Base-by-base conservation (phyloP, 2,888 invertebrate species). In the Dasysyrphus albostriatus region DNA sequence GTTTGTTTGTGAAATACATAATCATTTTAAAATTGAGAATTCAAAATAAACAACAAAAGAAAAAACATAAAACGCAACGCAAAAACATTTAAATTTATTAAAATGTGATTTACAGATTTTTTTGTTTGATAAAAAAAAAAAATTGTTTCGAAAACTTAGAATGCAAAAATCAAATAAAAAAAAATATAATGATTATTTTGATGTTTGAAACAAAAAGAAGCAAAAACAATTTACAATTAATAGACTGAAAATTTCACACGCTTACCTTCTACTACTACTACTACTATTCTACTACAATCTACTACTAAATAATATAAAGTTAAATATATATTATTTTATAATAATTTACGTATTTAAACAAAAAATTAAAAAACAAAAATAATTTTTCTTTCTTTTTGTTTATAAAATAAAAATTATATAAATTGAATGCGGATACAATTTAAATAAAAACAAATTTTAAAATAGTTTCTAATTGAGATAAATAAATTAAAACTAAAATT, bases 181-280 rank as follows among this genome's bases (percentile, higher is more conserved):
- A 24, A 24, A 24, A 24, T 24, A 24, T 24, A 5, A 44, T 49
- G 54, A 6, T 56, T 32, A 44, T 65, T 56, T 70, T 59, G 58
- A 24, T 24, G n/a, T 65, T 65, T 65, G 8, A 39, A 56, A 74
- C 61, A 44, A 63, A 54, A 59, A 56, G 54, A 74, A 72, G 74
- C 65, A 85, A 69, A 82, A 83, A 61, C 61, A 74, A 77, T 69
- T 87, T 79, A 88, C 83, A 79, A 88, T 73, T 75, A 58, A 88
- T 80, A 80, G 88, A 88, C 88, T 88, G 88, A 88, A 69, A 80
- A 80, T 83, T 88, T 83, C 83, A 83, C 75, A 88, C 88, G 88
- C 88, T 88, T 61, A 61, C 61, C 39, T n/a, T n/a, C n/a, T 51
- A 51, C 51, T 51, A 54, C 51, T 54, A 14, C 32, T 32, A 24